Evolutionary conservation across 2,113 vertebrate species (phyloP).

Genomic region (Lates calcarifer): DNA sequence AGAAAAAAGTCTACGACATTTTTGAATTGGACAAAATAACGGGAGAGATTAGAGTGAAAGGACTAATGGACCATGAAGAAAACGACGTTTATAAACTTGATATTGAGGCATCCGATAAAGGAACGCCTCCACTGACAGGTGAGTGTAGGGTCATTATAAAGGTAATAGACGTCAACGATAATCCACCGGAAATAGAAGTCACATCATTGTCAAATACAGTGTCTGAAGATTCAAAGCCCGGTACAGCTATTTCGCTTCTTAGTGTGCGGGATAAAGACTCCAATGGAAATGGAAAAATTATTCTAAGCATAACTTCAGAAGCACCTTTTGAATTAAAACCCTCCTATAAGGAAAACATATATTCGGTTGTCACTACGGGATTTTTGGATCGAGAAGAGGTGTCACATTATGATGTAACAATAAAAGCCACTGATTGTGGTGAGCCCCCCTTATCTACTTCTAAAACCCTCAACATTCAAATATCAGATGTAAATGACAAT

Average conservation of each 20-base stretch:
- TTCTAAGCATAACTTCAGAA: not conserved
- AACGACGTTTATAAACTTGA: constrained; percentile 65
- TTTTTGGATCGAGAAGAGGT: constrained; percentile 70
- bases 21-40: constrained; percentile 59
- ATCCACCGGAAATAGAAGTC: constrained; percentile 79
- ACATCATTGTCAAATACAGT: constrained; percentile 77
- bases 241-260: constrained; percentile 67
- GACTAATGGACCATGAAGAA: constrained; percentile 54
- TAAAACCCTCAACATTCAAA: constrained; percentile 52
- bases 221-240: constrained; percentile 75
- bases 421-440: constrained; percentile 72
- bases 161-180: constrained; percentile 87
- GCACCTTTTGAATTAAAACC: constrained; percentile 75
- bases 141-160: constrained; percentile 78
- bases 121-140: constrained; percentile 57
- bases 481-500: constrained; percentile 78
- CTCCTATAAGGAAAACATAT: constrained; percentile 71
- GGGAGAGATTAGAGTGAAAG: constrained; percentile 53
- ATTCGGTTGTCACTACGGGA: constrained; percentile 68
- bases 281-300: constrained; percentile 67
- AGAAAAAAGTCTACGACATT: not conserved
- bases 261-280: constrained; percentile 68
- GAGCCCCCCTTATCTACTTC: constrained; percentile 56
- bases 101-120: constrained; percentile 69
- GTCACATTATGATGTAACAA: constrained; percentile 79